Conservation (phyloP, 2,797 vertebrate species). For the Carduelis carduelis region DNA sequence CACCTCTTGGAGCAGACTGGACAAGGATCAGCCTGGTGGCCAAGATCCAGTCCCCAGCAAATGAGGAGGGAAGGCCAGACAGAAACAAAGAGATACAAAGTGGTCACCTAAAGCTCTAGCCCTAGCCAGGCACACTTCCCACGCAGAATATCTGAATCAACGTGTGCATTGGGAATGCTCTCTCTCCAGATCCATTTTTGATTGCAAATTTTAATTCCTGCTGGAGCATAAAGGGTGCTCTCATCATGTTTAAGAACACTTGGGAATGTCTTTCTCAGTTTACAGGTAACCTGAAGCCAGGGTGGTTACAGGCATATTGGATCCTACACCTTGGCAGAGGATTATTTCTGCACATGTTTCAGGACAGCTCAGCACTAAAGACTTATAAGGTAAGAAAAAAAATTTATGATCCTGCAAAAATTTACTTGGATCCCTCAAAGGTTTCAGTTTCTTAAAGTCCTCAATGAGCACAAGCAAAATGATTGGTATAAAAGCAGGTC, state of each 20-base stretch:
- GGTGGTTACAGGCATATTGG: neutral
- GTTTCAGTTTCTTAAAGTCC: neutral
- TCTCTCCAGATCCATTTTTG: neutral
- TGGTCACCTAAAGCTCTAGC: neutral
- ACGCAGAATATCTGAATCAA: neutral
- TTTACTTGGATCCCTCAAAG: neutral
- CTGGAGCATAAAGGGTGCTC: neutral
- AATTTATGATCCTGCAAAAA: neutral
- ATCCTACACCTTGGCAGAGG: neutral
- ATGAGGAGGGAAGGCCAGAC: neutral
- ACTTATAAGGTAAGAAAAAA: neutral
- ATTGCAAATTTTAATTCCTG: neutral
- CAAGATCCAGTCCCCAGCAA: neutral
- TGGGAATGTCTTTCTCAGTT: neutral
- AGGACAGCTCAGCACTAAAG: neutral
- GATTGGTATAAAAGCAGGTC: neutral
- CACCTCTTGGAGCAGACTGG: neutral
- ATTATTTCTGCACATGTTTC: neutral
- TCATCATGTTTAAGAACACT: neutral
- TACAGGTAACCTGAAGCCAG: constrained; percentile 1
- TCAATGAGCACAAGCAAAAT: neutral
- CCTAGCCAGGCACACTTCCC: neutral
- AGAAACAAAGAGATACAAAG: neutral
- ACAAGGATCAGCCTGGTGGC: neutral
- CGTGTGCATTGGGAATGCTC: neutral